Conservation (phyloP, 1,140 invertebrate genomes). For the Papilio helenus region DNA sequence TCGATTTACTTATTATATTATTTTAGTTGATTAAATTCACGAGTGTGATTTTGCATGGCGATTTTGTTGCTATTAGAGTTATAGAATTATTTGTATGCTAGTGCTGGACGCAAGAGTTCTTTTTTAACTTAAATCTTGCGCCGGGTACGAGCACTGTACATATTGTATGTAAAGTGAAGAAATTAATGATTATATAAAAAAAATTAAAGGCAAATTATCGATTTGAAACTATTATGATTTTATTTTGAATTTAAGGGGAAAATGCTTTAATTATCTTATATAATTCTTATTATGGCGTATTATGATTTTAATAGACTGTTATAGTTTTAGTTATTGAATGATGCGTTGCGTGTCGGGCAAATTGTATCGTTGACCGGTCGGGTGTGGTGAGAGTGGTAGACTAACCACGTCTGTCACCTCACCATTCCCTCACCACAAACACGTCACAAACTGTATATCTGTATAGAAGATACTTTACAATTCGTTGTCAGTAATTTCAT, state of each 20-base stretch:
- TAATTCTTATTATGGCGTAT: constrained; percentile 77
- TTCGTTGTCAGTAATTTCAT: constrained; percentile 36
- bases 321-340: constrained; percentile 76
- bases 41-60: constrained; percentile 78
- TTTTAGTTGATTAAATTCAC: constrained; percentile 71
- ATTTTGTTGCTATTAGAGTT: constrained; percentile 75
- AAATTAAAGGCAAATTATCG: constrained; percentile 71
- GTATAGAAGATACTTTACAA: constrained; percentile 17
- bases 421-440: background rate
- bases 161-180: constrained; percentile 73
- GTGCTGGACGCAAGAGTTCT: constrained; percentile 66
- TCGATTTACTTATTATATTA: constrained; percentile 76
- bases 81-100: constrained; percentile 60
- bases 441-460: constrained; percentile 41
- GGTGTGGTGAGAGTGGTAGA: constrained; percentile 27
- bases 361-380: constrained; percentile 59
- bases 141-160: constrained; percentile 68
- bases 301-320: constrained; percentile 82
- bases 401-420: background rate
- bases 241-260: constrained; percentile 80
- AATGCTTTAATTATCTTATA: constrained; percentile 82
- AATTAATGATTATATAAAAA: constrained; percentile 56
- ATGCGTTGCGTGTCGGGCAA: constrained; percentile 58
- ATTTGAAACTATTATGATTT: constrained; percentile 75
- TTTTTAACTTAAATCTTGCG: constrained; percentile 75